Conservation (phyloP, 1,140 invertebrate genomes). For the Periplaneta americana region DNA sequence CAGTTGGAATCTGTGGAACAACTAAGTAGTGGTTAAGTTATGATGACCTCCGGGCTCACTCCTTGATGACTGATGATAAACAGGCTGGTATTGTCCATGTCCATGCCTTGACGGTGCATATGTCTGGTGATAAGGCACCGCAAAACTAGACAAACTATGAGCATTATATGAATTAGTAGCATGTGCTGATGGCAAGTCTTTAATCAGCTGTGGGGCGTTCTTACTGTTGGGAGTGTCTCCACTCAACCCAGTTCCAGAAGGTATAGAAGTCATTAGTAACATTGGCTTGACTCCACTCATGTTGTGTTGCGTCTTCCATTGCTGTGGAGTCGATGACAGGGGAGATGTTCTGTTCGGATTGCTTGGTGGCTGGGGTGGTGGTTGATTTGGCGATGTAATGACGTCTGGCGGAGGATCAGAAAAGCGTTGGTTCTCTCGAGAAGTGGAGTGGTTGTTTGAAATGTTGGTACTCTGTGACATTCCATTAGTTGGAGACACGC, state of each 20-base stretch:
- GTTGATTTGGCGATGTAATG: constrained; percentile 9
- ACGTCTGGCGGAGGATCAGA: constrained; percentile 16
- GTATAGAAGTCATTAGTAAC: constrained; percentile 3
- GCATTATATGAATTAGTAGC: constrained; percentile 7
- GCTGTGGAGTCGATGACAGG: not conserved
- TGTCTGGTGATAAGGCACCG: constrained; percentile 4
- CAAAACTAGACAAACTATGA: constrained; percentile 14
- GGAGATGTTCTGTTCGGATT: not conserved
- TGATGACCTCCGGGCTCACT: constrained; percentile 9
- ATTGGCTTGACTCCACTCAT: constrained; percentile 7
- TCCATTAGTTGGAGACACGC: not conserved
- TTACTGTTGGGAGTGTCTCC: not conserved
- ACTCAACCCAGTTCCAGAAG: not conserved
- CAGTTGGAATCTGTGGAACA: not conserved
- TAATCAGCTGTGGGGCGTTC: not conserved
- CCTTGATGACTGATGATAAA: constrained; percentile 14
- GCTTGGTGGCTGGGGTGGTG: not conserved
- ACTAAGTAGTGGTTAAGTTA: not conserved
- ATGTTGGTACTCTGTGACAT: not conserved
- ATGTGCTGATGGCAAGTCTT: constrained; percentile 3
- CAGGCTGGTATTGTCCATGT: constrained; percentile 12
- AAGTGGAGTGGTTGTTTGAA: not conserved
- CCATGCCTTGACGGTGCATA: not conserved
- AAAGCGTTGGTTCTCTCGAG: constrained; percentile 8
- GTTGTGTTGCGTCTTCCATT: not conserved